Evolutionary conservation across 2,113 vertebrate genomes (phyloP), one percentile per base, ranked within the genome.

Genomic region (Triplophysa siluroides): DNA sequence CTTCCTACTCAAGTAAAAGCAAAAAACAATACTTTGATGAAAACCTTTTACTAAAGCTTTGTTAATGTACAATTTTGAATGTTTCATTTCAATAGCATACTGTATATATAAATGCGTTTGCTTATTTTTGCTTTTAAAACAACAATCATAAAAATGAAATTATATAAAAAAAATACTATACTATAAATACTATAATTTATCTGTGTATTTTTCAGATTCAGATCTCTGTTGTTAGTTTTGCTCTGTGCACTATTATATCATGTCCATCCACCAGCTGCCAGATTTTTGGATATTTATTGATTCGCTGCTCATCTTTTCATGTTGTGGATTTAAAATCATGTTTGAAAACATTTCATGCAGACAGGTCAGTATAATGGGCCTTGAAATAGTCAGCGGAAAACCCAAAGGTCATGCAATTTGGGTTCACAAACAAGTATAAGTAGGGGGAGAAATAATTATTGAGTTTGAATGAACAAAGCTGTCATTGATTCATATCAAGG

Each of bases 401-500:
- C 54, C 33, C 77, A 33, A 63, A 78, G 80, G 83, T 78, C 78
- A 45, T 79, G 45, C 75, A 78, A 75, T 81, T 69, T 33, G 19
- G 52, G 73, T 50, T 62, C 47, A 67, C 60, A 78, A 83, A 78
- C 65, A 81, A 43, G 67, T 38, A 58, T 85, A 47, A 67, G 29
- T 79, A 56, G 41, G 43, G 63, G 58, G 33, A 50, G 56, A 70
- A 64, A 54, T 81, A 81, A 86, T 86, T 84, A 84, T 84, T 85
- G 78, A 81, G 81, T 83, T 85, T 76, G 78, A 75, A 65, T 74
- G 83, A 80, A 83, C 83, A 88, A 81, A 88, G 90, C 86, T 90
- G 85, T 89, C 87, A 91, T 93, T 88, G 90, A 92, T 92, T 93
- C 89, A 91, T 92, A 90, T 90, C 89, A 90, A 82, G 84, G 86